Base-by-base conservation (phyloP, 2,888 invertebrate genomes). In the Dryadula phaetusa region DNA sequence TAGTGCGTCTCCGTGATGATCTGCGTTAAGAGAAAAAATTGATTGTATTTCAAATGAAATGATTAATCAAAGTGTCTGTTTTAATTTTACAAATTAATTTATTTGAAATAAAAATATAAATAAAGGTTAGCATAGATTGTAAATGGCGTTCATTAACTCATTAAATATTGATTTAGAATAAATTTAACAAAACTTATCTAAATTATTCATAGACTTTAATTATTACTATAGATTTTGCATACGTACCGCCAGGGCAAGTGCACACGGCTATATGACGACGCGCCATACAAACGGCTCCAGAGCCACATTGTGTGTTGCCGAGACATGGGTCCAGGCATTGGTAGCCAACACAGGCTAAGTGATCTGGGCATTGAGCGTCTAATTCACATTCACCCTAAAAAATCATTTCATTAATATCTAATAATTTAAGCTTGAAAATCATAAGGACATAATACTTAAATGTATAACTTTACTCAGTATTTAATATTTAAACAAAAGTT, bases 231-330 rank as follows among this genome's bases (percentile, higher is more conserved):
- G n/a, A 18, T 16, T 5, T 12, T 25, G 10, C 16, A 12, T 18
- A 60, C 47, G 74, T 84, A 80, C 97, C 97, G 40, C 94, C 87
- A 0, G 95, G 95, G 75, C 97, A 97, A 1, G 96, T 96, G 83
- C 97, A 97, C 44, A 97, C 96, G 4, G 97, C 97, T 61, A 96
- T 93, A 84, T 97, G 97, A 34, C 95, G 93, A 66, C 96, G 93
- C 0, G 96, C 94, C 82, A 95, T 95, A 79, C 97, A 97, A 63
- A 94, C 94, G 44, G 97, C 97, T 18, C 95, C 96, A 0, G 94
- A 87, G 7, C 96, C 97, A 78, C 97, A 97, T 82, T 96, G 96
- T 0, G 87, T 82, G 82, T 92, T 90, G 67, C 96, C 95, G 44
- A 95, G 93, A 79, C 97, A 97, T 0, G 96, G 96, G 86, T 96